These are phyloP conservation scores for Podarcis lilfordi DNA, from an alignment of 2,797 vertebrate genomes.

Conservation along the genomic window DNA sequence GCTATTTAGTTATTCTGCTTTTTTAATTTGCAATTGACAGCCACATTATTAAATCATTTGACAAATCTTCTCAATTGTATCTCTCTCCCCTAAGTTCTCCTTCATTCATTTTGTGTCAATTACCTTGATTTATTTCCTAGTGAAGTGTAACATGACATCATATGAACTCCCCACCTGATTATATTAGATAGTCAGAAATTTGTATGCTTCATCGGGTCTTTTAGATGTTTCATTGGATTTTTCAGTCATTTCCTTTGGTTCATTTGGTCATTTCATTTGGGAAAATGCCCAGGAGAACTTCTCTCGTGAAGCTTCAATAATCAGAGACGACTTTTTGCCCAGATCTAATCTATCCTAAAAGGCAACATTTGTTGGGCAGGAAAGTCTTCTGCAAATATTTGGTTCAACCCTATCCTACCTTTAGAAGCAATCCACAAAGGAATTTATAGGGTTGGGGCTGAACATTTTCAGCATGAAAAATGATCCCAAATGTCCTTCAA, in stretches of 20 bases:
- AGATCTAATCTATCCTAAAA: slow-evolving; percentile 36
- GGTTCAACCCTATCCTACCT: slow-evolving; percentile 5
- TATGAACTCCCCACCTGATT: slow-evolving; percentile 45
- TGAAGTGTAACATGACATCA: slow-evolving; percentile 49
- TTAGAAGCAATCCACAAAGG: not conserved
- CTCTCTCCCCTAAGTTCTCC: slow-evolving; percentile 41
- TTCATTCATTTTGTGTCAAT: slow-evolving; percentile 46
- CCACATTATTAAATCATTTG: slow-evolving; percentile 42
- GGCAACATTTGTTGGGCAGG: slow-evolving; percentile 9
- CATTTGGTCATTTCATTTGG: slow-evolving; percentile 48
- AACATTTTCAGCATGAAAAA: not conserved
- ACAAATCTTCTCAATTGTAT: slow-evolving; percentile 47
- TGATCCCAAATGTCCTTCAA: not conserved
- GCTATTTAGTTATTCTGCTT: slow-evolving; percentile 50
- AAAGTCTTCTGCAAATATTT: slow-evolving; percentile 32
- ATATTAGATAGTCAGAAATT: slow-evolving; percentile 39
- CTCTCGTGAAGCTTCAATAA: slow-evolving; percentile 40
- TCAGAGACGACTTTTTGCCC: slow-evolving; percentile 36
- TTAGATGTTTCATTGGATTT: slow-evolving; percentile 45
- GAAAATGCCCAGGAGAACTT: slow-evolving; percentile 43
- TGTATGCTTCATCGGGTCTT: slow-evolving; percentile 45
- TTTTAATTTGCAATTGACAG: slow-evolving; percentile 48
- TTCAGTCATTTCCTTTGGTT: slow-evolving; percentile 44
- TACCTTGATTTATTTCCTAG: slow-evolving; percentile 47
- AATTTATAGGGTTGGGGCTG: not conserved